Evolutionary conservation across 2,888 invertebrate species (phyloP).

Genomic region (Bhutanitis thaidina): DNA sequence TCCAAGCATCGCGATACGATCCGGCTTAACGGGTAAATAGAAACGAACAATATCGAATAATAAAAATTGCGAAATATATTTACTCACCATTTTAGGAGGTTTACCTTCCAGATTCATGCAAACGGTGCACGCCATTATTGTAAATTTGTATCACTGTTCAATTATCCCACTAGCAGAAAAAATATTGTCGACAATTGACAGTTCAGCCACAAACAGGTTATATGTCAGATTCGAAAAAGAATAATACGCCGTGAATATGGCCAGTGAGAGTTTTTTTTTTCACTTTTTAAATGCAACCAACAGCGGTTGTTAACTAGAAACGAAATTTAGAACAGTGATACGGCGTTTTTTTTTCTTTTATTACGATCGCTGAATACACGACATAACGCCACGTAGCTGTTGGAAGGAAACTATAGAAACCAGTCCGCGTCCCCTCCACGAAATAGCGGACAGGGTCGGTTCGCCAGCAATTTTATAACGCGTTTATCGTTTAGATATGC

Average conservation of each 20-base stretch:
- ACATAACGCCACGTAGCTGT: constrained; percentile 6
- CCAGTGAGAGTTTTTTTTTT: constrained; percentile 9
- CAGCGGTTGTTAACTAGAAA: background rate
- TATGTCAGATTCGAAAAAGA: constrained; percentile 16
- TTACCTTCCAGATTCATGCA: constrained; percentile 47
- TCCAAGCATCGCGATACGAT: background rate
- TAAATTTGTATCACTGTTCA: constrained; percentile 20
- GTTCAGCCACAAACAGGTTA: constrained; percentile 2
- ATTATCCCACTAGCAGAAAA: constrained; percentile 5
- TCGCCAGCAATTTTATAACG: constrained; percentile 25
- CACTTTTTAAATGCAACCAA: constrained; percentile 8
- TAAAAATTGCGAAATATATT: background rate
- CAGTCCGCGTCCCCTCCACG: constrained; percentile 35
- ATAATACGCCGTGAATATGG: constrained; percentile 1
- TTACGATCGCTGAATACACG: background rate
- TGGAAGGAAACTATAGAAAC: constrained; percentile 27
- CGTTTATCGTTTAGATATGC: constrained; percentile 19
- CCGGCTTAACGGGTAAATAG: background rate
- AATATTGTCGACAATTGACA: constrained; percentile 16
- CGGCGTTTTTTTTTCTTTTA: background rate
- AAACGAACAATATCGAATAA: background rate
- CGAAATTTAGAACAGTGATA: background rate
- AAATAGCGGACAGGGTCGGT: constrained; percentile 15
- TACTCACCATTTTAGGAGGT: constrained; percentile 53
- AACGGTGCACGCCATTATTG: constrained; percentile 52